These are phyloP conservation scores for Polypedilum pembai DNA, from an alignment of 1,140 invertebrate genomes.

Conservation along the genomic window DNA sequence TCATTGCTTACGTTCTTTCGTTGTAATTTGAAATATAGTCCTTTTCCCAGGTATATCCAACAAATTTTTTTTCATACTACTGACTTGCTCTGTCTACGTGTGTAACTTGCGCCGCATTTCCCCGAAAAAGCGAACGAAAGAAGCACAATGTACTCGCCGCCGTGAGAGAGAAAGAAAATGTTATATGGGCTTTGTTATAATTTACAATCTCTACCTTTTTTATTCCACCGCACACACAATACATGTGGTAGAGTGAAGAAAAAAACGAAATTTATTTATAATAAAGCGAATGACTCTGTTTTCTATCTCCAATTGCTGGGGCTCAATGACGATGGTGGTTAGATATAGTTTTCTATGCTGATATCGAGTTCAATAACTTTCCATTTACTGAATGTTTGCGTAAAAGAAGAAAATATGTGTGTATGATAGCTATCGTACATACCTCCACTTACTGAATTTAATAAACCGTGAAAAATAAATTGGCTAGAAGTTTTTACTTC, in stretches of 20 bases:
- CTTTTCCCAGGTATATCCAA: background rate
- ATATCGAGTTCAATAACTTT: too few species aligned
- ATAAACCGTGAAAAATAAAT: conserved; percentile 28
- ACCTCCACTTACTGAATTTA: background rate
- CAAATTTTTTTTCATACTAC: too few species aligned
- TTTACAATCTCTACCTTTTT: conserved; percentile 9
- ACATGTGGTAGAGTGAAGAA: too few species aligned
- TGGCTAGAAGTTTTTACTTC: background rate
- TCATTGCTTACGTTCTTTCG: background rate
- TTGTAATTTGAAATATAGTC: conserved; percentile 26
- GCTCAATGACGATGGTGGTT: too few species aligned
- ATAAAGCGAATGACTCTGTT: too few species aligned
- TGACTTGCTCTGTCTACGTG: background rate
- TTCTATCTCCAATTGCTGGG: too few species aligned
- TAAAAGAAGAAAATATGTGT: too few species aligned
- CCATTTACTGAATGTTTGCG: too few species aligned
- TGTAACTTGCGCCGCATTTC: background rate
- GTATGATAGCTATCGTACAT: background rate
- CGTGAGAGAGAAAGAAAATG: background rate
- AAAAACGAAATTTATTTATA: too few species aligned
- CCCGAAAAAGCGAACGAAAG: too few species aligned
- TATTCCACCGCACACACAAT: background rate
- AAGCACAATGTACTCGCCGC: too few species aligned
- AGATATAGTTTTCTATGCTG: too few species aligned
- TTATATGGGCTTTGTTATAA: conserved; percentile 7